Conservation (phyloP, 2,113 vertebrate species). For the Arenaria interpres region DNA sequence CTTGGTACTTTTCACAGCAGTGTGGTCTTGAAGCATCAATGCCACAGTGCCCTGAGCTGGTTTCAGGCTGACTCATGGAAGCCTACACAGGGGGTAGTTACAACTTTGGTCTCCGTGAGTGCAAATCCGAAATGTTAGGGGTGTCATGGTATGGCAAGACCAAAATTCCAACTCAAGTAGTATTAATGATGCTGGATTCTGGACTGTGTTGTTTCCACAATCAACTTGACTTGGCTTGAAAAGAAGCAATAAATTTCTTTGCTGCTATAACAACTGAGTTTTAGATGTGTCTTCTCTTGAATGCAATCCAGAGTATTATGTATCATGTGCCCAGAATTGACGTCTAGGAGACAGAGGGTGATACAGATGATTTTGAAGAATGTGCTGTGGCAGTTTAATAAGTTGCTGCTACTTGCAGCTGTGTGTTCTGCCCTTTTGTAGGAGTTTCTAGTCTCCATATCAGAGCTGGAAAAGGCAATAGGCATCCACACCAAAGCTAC, state of each 20-base stretch:
- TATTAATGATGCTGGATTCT: not conserved
- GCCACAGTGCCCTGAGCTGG: not conserved
- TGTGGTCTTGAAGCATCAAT: not conserved
- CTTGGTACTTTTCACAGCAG: not conserved
- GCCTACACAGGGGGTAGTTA: not conserved
- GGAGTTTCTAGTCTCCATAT: not conserved
- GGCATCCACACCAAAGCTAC: not conserved
- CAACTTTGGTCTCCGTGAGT: not conserved
- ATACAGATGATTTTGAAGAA: not conserved
- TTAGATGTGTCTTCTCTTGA: not conserved
- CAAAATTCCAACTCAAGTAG: not conserved
- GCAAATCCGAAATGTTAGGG: not conserved
- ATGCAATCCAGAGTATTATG: not conserved
- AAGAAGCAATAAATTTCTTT: not conserved
- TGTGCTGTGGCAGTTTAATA: not conserved
- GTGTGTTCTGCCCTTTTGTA: not conserved
- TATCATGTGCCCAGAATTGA: not conserved
- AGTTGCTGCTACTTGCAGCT: not conserved
- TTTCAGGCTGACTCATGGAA: not conserved
- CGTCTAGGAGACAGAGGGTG: not conserved
- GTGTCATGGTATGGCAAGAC: not conserved
- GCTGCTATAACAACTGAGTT: conserved; percentile 8
- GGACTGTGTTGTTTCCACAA: not conserved
- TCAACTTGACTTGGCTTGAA: not conserved
- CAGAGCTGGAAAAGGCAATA: not conserved